Evolutionary conservation across 2,113 vertebrate species (phyloP).

Genomic region (Indicator indicator): DNA sequence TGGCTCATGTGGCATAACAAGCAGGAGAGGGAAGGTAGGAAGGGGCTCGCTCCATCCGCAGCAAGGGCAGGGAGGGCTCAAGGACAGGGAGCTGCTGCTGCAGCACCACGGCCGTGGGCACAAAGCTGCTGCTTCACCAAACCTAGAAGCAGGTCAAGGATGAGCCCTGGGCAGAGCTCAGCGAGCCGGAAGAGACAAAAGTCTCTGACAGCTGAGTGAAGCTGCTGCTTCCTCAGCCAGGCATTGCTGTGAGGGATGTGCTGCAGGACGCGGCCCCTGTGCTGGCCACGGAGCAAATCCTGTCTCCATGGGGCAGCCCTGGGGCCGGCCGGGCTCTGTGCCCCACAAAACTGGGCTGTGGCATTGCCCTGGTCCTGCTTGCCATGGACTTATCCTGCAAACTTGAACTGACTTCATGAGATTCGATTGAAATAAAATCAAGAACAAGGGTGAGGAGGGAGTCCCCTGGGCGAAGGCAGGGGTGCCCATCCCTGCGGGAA

Average conservation of each 20-base stretch:
- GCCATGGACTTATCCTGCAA: not conserved
- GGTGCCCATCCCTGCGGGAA: rapidly evolving
- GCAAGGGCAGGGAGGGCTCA: constrained; percentile 62
- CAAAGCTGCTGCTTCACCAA: rapidly evolving
- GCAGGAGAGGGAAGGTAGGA: constrained; percentile 43
- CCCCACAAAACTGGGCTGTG: not conserved
- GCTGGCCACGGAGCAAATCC: rapidly evolving
- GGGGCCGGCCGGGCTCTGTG: rapidly evolving
- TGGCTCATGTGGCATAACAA: constrained; percentile 70
- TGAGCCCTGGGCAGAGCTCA: not conserved
- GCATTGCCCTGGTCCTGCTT: not conserved
- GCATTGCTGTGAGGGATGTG: rapidly evolving
- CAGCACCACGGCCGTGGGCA: not conserved
- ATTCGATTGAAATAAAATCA: not conserved
- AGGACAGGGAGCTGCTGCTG: constrained; percentile 32
- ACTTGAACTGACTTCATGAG: not conserved
- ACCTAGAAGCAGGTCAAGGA: not conserved
- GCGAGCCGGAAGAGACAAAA: rapidly evolving
- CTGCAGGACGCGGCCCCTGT: not conserved
- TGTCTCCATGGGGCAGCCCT: not conserved
- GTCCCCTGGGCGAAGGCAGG: not conserved
- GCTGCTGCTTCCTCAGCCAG: rapidly evolving
- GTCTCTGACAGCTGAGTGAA: not conserved
- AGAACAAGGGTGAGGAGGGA: not conserved
- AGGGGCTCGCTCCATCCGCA: constrained; percentile 15